Evolutionary conservation across 2,888 invertebrate species (phyloP).

Genomic region (Acanthococcus lagerstroemiae): DNA sequence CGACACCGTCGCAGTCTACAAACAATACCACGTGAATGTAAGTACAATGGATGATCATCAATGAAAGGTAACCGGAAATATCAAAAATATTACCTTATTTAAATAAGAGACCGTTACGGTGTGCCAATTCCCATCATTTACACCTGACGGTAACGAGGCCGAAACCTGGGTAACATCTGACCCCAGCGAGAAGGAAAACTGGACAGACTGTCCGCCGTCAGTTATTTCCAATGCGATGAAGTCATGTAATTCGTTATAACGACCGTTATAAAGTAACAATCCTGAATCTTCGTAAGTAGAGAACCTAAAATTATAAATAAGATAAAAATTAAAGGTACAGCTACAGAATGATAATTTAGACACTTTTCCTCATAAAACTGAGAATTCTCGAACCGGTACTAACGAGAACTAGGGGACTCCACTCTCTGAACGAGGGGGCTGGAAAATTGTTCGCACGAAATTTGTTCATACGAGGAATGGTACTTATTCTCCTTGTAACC

Average conservation of each 20-base stretch:
- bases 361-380: constrained; percentile 76
- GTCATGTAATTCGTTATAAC: constrained; percentile 91
- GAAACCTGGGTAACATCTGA: constrained; percentile 56
- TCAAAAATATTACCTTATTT: constrained; percentile 52
- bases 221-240: constrained; percentile 81
- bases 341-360: no score
- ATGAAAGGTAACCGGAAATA: background rate
- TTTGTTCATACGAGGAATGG: no score
- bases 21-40: background rate
- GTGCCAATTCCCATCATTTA: constrained; percentile 87
- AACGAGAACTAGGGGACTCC: no score
- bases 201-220: constrained; percentile 55
- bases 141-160: constrained; percentile 55
- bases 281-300: constrained; percentile 78
- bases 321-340: no score
- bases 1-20: constrained; percentile 65
- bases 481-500: no score
- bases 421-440: no score
- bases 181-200: constrained; percentile 83
- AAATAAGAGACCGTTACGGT: constrained; percentile 70
- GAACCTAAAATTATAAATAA: constrained; percentile 54
- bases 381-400: constrained; percentile 44
- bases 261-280: constrained; percentile 82
- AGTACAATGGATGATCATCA: background rate
- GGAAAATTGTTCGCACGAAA: no score